Conservation (phyloP, 64 coral and sea anemone genomes). For the Dendrophyllia cribrosa region DNA sequence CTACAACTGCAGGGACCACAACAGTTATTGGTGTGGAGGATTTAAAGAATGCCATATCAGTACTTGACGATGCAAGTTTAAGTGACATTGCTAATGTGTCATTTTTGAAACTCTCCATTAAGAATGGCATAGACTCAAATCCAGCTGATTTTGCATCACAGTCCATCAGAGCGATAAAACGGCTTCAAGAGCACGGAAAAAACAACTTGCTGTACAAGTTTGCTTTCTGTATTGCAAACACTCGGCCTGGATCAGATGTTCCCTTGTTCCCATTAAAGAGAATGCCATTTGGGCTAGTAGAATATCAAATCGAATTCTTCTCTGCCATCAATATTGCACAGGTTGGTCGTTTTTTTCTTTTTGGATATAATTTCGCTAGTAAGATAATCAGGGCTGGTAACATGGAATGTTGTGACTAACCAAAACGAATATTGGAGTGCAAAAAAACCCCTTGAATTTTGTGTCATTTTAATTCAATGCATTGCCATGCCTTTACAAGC, state of each 20-base stretch:
- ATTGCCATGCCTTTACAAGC: too few species aligned
- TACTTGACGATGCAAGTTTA: not conserved
- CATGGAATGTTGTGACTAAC: not conserved
- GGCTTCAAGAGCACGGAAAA: conserved; percentile 48
- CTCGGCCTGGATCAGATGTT: not conserved
- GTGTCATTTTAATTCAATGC: too few species aligned
- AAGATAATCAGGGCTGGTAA: not conserved
- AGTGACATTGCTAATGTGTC: not conserved
- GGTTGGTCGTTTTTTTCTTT: conserved; percentile 34
- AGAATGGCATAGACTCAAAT: conserved; percentile 39
- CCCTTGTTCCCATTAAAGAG: conserved; percentile 16
- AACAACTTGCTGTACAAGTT: conserved; percentile 71
- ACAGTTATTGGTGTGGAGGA: not conserved
- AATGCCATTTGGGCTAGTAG: conserved; percentile 81
- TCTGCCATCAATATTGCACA: conserved; percentile 65
- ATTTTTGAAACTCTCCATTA: conserved; percentile 49
- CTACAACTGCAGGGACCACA: not conserved
- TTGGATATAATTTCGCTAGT: too few species aligned
- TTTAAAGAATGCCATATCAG: not conserved
- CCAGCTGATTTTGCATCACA: conserved; percentile 40
- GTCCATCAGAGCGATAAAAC: conserved; percentile 43
- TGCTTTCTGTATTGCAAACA: conserved; percentile 56
- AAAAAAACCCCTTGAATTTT: too few species aligned
- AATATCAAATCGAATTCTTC: conserved; percentile 85
- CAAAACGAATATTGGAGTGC: too few species aligned